Base-by-base conservation (phyloP, 2,797 vertebrate species). In the Centropyge bicolor region DNA sequence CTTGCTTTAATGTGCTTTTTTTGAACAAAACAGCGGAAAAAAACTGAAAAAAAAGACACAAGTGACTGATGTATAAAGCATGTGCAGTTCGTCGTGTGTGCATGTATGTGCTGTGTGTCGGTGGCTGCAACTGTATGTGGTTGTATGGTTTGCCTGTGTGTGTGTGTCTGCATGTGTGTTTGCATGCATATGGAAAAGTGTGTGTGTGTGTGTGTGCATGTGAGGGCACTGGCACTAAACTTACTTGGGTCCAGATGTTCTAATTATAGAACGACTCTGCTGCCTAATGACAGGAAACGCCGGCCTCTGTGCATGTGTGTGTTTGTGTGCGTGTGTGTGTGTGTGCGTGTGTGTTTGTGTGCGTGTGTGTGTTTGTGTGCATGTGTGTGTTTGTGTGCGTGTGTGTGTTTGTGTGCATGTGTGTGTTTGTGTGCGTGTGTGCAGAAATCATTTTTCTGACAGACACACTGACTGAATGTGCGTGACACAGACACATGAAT, bases 201-300 rank as follows among this genome's bases (percentile, higher is more conserved):
- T 49, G 43, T 11, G 22, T 57, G 46, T 64, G 24, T 38, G 65
- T 27, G 51, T 8, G 54, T 54, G 54, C 36, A 60, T 40, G 45
- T 74, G 62, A 60, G 85, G 80, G 83, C 74, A 76, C 70, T 84
- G 87, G 79, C 81, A 81, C 82, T 85, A 88, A 90, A 91, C 84
- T 86, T 88, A 85, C 85, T 86, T 71, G 45, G 41, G 89, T 92
- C 91, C 91, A 93, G 91, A 93, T 92, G 91, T 92, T 91, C 89
- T 91, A 92, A 92, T 91, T 91, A 92, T 93, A 92, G 89, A 91
- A 91, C 49, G 31, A 86, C 82, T 87, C 88, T 87, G 82, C 72
- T 85, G 85, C 81, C 87, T 92, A 89, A 92, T 92, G 92, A 92
- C 90, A 88, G 91, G 91, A 92, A 93, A 87, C 78, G 22, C 78